Percentiles rank a stretch among this genome's conserved stretches.
phyloP scores from a whole-genome alignment of 2,113 vertebrate species.

The Pholis gunnellus region DNA sequence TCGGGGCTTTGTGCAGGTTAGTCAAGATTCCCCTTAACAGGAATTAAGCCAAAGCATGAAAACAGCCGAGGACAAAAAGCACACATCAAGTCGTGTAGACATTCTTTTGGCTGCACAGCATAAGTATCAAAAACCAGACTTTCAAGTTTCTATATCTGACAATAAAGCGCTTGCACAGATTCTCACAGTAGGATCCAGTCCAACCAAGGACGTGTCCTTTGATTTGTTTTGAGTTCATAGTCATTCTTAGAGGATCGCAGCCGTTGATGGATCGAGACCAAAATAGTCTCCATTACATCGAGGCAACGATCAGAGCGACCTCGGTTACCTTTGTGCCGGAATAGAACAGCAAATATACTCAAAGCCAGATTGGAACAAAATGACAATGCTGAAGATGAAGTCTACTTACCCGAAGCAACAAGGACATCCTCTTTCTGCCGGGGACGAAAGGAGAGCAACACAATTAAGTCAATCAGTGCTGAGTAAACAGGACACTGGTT shows the following conservation, averaged over 20 bases:
- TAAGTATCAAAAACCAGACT: not conserved
- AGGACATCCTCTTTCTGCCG: slow-evolving; percentile 82
- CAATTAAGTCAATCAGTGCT: slow-evolving; percentile 71
- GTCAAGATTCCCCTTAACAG: not conserved
- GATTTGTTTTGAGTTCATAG: not conserved
- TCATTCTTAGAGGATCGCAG: not conserved
- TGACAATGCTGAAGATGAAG: slow-evolving; percentile 35
- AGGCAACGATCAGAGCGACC: not conserved
- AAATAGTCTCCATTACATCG: slow-evolving; percentile 12
- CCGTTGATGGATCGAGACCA: not conserved
- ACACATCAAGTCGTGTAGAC: not conserved
- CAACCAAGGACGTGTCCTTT: not conserved
- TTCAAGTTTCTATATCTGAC: not conserved
- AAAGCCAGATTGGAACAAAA: slow-evolving; percentile 12
- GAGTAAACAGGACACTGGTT: slow-evolving; percentile 38
- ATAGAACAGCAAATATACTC: slow-evolving; percentile 25
- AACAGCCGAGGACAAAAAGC: not conserved
- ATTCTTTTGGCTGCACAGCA: not conserved
- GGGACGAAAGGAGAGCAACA: slow-evolving; percentile 77
- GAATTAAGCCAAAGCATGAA: not conserved
- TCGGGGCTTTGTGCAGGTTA: not conserved
- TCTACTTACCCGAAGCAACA: slow-evolving; percentile 82
- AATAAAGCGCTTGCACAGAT: not conserved
- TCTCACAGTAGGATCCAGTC: not conserved
- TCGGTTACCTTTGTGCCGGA: slow-evolving; percentile 9